Evolutionary conservation across 2,888 invertebrate species (phyloP).

Genomic region (Cordilura impudica): DNA sequence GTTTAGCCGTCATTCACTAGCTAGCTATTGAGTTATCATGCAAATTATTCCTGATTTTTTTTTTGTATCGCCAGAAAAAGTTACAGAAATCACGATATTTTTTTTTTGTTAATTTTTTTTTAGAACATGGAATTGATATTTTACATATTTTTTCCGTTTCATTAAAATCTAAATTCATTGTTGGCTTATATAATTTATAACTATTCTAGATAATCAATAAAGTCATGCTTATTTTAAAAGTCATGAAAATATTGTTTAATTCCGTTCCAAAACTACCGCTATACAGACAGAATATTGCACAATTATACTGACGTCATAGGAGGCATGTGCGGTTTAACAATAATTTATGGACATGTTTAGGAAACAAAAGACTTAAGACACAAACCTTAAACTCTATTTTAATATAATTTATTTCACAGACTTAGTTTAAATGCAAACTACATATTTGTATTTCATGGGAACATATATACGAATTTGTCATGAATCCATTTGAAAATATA

Average conservation of each 20-base stretch:
- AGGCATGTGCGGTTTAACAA: background rate
- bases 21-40: slow-evolving; percentile 43
- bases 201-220: slow-evolving; percentile 19
- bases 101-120: background rate
- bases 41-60: slow-evolving; percentile 26
- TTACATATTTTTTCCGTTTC: slow-evolving; percentile 18
- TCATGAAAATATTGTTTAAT: slow-evolving; percentile 52
- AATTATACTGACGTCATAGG: slow-evolving; percentile 31
- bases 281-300: slow-evolving; percentile 14
- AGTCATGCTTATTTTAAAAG: too few relatives aligned
- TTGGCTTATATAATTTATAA: too few relatives aligned
- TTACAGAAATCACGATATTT: slow-evolving; percentile 52
- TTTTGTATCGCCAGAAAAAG: slow-evolving; percentile 30
- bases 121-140: slow-evolving; percentile 34
- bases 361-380: slow-evolving; percentile 40
- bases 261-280: slow-evolving; percentile 34
- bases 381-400: background rate
- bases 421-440: too few relatives aligned
- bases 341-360: background rate
- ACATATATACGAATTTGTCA: too few relatives aligned
- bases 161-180: too few relatives aligned
- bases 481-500: too few relatives aligned
- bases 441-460: too few relatives aligned
- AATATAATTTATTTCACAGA: too few relatives aligned
- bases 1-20: slow-evolving; percentile 2